Conservation (phyloP, 2,888 invertebrate species). For the Nemurella pictetii region DNA sequence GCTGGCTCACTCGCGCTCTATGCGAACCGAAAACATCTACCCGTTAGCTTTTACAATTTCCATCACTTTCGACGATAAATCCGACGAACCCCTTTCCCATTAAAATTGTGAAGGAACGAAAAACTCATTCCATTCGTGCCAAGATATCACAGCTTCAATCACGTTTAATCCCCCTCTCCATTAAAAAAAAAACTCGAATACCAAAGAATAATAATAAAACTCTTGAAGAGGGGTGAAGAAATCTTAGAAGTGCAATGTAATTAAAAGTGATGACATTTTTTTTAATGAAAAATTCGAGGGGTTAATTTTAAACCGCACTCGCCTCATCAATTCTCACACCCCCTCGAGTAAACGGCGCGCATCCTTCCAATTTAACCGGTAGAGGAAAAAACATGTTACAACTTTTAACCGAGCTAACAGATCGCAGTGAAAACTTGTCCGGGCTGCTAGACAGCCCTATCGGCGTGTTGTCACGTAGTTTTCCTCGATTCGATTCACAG, state of each 20-base stretch:
- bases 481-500: neutral
- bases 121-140: constrained; percentile 36
- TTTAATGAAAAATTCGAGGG: constrained; percentile 19
- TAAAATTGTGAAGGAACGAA: constrained; percentile 33
- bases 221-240: constrained; percentile 26
- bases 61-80: too few relatives aligned
- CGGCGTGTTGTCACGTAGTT: neutral
- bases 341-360: constrained; percentile 1
- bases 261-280: constrained; percentile 34
- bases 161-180: constrained; percentile 34
- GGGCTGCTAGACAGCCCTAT: neutral
- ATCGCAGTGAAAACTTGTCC: neutral
- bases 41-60: neutral
- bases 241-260: constrained; percentile 37
- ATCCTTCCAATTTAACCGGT: neutral
- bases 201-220: constrained; percentile 25
- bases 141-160: constrained; percentile 37
- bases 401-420: neutral
- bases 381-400: neutral
- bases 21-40: neutral
- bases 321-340: constrained; percentile 20
- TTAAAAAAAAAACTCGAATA: neutral
- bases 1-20: neutral
- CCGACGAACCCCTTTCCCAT: constrained; percentile 26
- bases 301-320: constrained; percentile 29